Evolutionary conservation across 2,888 invertebrate genomes (phyloP), one percentile per base, ranked within the genome.

Genomic region (Yponomeuta malinellus): DNA sequence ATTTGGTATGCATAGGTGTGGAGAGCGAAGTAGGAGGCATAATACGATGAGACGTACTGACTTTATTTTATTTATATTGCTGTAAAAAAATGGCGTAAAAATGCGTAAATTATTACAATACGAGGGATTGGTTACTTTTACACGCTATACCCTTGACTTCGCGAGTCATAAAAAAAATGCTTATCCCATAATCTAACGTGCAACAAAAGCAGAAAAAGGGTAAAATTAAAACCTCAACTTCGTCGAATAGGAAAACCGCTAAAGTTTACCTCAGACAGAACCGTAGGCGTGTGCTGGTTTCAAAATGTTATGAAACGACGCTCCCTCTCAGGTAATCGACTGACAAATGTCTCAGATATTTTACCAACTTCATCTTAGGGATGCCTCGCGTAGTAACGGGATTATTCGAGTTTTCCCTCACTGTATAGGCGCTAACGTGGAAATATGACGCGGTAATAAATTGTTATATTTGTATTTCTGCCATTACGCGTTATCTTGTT

Each of bases 261-360:
- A 59, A 15, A 15, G 52, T 59, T 52, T 59, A 59, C 52, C 15
- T 43, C 5, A 43, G 43, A 1, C 43, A 43, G 8, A 43, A 5
- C 43, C 43, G 43, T 8, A 43, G 63, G 63, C 23, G n/a, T 63
- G 63, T 29, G 78, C 78, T 81, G 84, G 87, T 84, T 86, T 87
- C 81, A 77, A 83, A 85, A 89, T 88, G 86, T 85, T 86, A 85
- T 83, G 81, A 81, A 80, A 84, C 83, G 85, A 78, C 79, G 74
- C 79, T 74, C 80, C 85, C 89, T 84, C 84, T 81, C 88, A 88
- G 86, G 90, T 92, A 92, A 91, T 91, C 89, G 89, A 85, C 89
- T 90, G 90, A 91, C 89, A 90, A 91, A 91, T 89, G 90, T 89
- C 86, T 89, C 74, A 86, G 86, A 90, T 90, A 89, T 90, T 90